These are phyloP conservation scores for Dasypogon diadema DNA, from an alignment of 2,888 invertebrate genomes.

Conservation along the genomic window DNA sequence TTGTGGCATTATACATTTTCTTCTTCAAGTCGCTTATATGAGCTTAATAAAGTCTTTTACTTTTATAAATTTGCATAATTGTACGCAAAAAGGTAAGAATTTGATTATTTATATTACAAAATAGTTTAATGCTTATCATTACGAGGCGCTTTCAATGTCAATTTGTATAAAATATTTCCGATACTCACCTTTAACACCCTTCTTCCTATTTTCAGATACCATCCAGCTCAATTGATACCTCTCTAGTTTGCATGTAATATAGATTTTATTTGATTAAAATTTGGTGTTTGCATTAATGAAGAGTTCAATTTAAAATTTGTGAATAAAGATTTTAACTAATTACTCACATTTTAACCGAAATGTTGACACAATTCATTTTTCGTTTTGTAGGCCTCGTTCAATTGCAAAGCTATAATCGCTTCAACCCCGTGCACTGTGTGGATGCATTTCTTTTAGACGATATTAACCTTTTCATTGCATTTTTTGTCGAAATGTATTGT, in stretches of 20 bases:
- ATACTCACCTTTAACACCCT: neutral
- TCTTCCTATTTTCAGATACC: slow-evolving; percentile 4
- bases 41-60: too few relatives aligned
- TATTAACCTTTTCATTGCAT: slow-evolving; percentile 17
- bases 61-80: too few relatives aligned
- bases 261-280: too few relatives aligned
- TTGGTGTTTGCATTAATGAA: neutral
- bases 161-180: too few relatives aligned
- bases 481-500: neutral
- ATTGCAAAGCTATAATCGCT: slow-evolving; percentile 32
- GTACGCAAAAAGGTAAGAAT: too few relatives aligned
- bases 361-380: slow-evolving; percentile 47
- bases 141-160: too few relatives aligned
- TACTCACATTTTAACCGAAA: neutral
- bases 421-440: slow-evolving; percentile 14
- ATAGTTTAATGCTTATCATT: too few relatives aligned
- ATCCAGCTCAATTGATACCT: slow-evolving; percentile 24
- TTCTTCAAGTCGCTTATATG: too few relatives aligned
- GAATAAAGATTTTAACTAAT: neutral
- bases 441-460: slow-evolving; percentile 26
- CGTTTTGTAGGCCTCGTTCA: slow-evolving; percentile 54
- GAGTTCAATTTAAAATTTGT: slow-evolving; percentile 11
- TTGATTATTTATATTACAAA: too few relatives aligned
- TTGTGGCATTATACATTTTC: too few relatives aligned
- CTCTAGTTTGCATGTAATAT: too few relatives aligned